These are phyloP conservation scores for Heliothis subflexa DNA, from an alignment of 1,140 invertebrate species.

Conservation along the genomic window DNA sequence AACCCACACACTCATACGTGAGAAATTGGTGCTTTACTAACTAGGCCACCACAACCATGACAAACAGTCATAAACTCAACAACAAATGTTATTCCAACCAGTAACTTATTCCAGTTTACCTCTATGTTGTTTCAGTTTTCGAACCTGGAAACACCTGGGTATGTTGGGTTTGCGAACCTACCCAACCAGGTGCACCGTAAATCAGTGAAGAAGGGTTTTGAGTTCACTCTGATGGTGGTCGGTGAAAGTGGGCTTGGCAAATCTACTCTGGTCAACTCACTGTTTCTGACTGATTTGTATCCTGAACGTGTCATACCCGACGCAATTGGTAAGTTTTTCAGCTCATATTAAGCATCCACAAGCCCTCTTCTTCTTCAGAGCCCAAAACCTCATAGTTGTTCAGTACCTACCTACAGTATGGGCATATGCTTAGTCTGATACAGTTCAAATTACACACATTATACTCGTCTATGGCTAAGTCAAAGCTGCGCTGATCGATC, in stretches of 20 bases:
- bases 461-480: no score
- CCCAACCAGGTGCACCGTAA: conserved; percentile 98
- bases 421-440: no score
- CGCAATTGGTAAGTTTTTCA: conserved; percentile 90
- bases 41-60: no score
- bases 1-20: no score
- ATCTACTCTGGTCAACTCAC: conserved; percentile 98
- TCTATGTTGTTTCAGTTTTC: conserved; percentile 88
- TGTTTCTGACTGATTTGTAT: conserved; percentile 98
- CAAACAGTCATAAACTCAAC: no score
- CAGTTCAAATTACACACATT: no score
- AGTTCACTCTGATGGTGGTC: conserved; percentile 99
- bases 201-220: conserved; percentile 99
- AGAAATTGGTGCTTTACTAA: no score
- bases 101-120: background rate
- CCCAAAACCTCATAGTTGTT: background rate
- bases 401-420: no score
- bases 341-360: no score
- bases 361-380: background rate
- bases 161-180: conserved; percentile 97
- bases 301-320: conserved; percentile 95
- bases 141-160: conserved; percentile 93
- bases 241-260: conserved; percentile 99
- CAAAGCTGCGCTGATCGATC: no score
- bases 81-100: no score